Evolutionary conservation across 1,140 invertebrate species (phyloP).

Genomic region (Chelonus insularis): DNA sequence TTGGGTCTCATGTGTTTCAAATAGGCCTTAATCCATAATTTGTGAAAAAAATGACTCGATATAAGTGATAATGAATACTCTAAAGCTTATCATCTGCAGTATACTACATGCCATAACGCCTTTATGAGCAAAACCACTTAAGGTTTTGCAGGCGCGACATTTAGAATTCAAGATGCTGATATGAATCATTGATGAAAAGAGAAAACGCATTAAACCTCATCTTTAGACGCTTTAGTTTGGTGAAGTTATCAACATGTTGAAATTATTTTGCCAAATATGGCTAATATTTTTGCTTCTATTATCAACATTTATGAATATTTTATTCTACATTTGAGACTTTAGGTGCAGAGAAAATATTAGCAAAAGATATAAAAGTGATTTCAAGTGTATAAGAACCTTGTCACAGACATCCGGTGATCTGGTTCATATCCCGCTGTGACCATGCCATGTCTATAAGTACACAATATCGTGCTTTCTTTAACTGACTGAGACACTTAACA

Average conservation of each 20-base stretch:
- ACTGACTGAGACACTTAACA: neutral
- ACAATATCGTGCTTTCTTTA: neutral
- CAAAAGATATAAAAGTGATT: neutral
- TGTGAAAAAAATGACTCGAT: neutral
- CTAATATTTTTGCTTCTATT: too few relatives aligned
- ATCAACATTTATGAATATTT: too few relatives aligned
- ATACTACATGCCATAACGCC: constrained; percentile 34
- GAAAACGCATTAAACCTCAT: neutral
- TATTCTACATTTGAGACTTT: too few relatives aligned
- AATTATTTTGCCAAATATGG: too few relatives aligned
- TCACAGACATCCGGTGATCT: constrained; percentile 57
- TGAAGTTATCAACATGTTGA: too few relatives aligned
- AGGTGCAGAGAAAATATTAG: too few relatives aligned
- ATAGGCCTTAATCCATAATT: too few relatives aligned
- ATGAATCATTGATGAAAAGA: constrained; percentile 54
- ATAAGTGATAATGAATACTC: neutral
- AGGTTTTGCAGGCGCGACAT: constrained; percentile 43
- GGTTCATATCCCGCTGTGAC: constrained; percentile 48
- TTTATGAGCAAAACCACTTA: constrained; percentile 61
- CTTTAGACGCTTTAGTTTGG: too few relatives aligned
- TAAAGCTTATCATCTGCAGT: constrained; percentile 21
- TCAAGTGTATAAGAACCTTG: constrained; percentile 48
- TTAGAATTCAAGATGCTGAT: constrained; percentile 35
- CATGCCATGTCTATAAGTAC: neutral
- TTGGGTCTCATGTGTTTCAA: too few relatives aligned